Evolutionary conservation across 2,113 vertebrate species (phyloP).

Genomic region (Corvus moneduloides): DNA sequence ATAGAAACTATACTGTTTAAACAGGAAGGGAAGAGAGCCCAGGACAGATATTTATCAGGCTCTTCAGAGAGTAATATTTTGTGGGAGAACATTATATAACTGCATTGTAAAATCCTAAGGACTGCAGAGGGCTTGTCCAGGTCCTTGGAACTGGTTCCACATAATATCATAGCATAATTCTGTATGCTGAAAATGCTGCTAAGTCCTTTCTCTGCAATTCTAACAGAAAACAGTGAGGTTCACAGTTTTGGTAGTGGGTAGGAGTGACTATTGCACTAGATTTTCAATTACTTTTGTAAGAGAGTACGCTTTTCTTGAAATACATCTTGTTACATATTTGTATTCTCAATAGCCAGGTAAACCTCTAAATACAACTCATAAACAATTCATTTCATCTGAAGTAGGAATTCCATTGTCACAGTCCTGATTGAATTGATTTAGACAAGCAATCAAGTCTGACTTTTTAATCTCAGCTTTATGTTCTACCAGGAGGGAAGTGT

Average conservation of each 20-base stretch:
- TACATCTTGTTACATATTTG: neutral
- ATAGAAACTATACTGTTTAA: neutral
- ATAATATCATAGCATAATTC: neutral
- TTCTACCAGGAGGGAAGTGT: neutral
- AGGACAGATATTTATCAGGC: conserved; percentile 20
- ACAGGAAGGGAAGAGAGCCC: conserved; percentile 14
- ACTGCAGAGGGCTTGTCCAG: neutral
- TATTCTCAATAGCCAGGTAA: neutral
- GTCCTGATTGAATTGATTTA: neutral
- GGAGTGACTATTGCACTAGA: neutral
- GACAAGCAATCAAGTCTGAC: neutral
- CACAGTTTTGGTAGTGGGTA: neutral
- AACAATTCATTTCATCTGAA: neutral
- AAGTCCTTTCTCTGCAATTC: neutral
- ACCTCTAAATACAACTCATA: neutral
- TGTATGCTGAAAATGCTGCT: neutral
- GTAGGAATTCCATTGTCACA: neutral
- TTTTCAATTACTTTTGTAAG: neutral
- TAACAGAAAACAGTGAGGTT: neutral
- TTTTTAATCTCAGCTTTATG: neutral
- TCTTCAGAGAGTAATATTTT: conserved; percentile 24
- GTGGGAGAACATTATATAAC: neutral
- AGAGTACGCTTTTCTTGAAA: neutral
- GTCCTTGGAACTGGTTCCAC: neutral
- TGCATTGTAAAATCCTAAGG: neutral